Conservation (phyloP, 1,140 invertebrate species). For the Bombus difficillimus region DNA sequence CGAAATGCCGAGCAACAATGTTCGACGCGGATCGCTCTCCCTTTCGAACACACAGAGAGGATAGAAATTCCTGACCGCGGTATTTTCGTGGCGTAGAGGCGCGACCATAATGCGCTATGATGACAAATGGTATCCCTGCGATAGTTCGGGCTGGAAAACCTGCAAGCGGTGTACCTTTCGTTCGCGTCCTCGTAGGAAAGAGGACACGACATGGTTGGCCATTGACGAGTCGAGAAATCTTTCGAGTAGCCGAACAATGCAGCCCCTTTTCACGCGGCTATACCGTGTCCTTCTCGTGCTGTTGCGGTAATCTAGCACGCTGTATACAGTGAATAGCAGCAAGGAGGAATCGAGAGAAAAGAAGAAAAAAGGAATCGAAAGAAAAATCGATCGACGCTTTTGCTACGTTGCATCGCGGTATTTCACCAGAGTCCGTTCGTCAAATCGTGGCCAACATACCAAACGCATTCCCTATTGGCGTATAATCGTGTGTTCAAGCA, state of each 20-base stretch:
- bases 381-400: background rate
- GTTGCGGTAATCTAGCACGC: constrained; percentile 36
- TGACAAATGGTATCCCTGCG: constrained; percentile 80
- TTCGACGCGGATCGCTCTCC: constrained; percentile 55
- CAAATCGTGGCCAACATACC: too few relatives aligned
- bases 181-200: constrained; percentile 23
- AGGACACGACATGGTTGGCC: constrained; percentile 22
- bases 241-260: constrained; percentile 40
- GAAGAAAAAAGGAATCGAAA: background rate
- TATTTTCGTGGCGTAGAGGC: constrained; percentile 73
- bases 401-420: constrained; percentile 2
- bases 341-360: background rate
- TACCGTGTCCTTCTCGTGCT: background rate
- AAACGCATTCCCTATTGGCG: too few relatives aligned
- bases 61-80: constrained; percentile 50
- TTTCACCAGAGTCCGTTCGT: constrained; percentile 4
- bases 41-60: background rate
- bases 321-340: background rate
- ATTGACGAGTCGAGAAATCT: constrained; percentile 57
- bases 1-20: constrained; percentile 71
- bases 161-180: constrained; percentile 56
- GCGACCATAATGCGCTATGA: constrained; percentile 80
- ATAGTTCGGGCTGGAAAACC: constrained; percentile 56
- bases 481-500: background rate
- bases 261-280: constrained; percentile 48